phyloP scores from a whole-genome alignment of 1,140 invertebrate species.

The Papilio aristodemus region DNA sequence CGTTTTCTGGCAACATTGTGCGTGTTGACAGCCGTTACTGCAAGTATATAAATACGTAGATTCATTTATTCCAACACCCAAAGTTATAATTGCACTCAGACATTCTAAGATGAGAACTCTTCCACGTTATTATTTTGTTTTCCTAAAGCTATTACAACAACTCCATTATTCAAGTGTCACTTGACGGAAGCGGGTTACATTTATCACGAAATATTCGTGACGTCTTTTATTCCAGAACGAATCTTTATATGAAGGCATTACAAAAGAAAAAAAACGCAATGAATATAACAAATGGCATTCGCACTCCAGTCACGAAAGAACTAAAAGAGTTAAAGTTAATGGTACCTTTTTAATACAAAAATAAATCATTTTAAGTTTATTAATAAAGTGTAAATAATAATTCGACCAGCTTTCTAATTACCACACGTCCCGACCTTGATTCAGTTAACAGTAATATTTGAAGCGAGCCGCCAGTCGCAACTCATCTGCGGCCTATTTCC shows the following conservation, averaged over 20 bases:
- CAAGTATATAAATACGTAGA: neutral
- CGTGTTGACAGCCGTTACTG: no score
- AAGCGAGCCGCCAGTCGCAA: constrained; percentile 39
- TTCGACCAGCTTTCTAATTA: neutral
- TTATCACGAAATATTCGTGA: constrained; percentile 33
- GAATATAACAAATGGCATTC: constrained; percentile 24
- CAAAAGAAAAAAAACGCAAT: neutral
- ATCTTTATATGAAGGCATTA: constrained; percentile 25
- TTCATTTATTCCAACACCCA: neutral
- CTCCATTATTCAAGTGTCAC: constrained; percentile 34
- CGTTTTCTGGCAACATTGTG: no score
- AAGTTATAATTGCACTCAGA: constrained; percentile 14
- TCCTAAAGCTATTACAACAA: constrained; percentile 32
- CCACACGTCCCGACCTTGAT: constrained; percentile 16
- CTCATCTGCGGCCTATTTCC: constrained; percentile 72
- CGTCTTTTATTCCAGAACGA: constrained; percentile 27
- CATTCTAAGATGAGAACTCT: constrained; percentile 18
- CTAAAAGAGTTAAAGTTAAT: neutral
- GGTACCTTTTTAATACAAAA: neutral
- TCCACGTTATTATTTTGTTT: constrained; percentile 27
- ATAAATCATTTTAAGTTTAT: neutral
- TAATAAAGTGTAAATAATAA: neutral
- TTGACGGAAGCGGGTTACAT: constrained; percentile 34
- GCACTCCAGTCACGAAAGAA: constrained; percentile 1
- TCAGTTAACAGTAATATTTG: constrained; percentile 28